Evolutionary conservation across 2,888 invertebrate genomes (phyloP).

Genomic region (Zele albiditarsus): DNA sequence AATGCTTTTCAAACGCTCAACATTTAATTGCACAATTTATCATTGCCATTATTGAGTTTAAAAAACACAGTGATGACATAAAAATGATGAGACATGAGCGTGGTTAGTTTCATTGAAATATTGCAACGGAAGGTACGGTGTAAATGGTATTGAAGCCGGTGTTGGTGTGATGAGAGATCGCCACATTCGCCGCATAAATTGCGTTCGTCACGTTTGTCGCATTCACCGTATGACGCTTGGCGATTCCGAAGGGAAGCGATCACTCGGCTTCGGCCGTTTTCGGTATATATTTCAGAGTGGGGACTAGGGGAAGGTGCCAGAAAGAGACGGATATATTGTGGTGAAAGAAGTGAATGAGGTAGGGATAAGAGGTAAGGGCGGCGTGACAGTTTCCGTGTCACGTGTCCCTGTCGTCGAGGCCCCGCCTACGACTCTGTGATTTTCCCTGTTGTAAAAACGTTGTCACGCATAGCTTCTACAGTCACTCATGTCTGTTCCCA

Average conservation of each 20-base stretch:
- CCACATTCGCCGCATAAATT: background rate
- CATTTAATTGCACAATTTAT: background rate
- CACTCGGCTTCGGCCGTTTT: constrained; percentile 47
- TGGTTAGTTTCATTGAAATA: too few species aligned
- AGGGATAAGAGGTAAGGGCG: constrained; percentile 67
- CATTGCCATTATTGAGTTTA: background rate
- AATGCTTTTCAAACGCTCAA: constrained; percentile 6
- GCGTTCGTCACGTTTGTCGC: constrained; percentile 16
- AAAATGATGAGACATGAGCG: background rate
- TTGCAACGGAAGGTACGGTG: too few species aligned
- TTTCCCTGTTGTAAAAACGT: constrained; percentile 52
- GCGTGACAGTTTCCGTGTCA: constrained; percentile 73
- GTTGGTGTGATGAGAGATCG: background rate
- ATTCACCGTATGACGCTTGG: constrained; percentile 18
- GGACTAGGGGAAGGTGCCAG: constrained; percentile 37
- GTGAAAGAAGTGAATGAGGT: constrained; percentile 38
- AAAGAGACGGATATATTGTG: constrained; percentile 16
- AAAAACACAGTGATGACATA: background rate
- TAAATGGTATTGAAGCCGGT: too few species aligned
- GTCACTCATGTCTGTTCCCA: background rate
- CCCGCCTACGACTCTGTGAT: constrained; percentile 67
- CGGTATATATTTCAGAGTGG: constrained; percentile 30
- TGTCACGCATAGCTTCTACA: constrained; percentile 40
- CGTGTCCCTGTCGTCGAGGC: constrained; percentile 70
- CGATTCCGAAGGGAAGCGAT: constrained; percentile 37